Conservation (phyloP, 2,797 vertebrate genomes). For the Macropodus opercularis region DNA sequence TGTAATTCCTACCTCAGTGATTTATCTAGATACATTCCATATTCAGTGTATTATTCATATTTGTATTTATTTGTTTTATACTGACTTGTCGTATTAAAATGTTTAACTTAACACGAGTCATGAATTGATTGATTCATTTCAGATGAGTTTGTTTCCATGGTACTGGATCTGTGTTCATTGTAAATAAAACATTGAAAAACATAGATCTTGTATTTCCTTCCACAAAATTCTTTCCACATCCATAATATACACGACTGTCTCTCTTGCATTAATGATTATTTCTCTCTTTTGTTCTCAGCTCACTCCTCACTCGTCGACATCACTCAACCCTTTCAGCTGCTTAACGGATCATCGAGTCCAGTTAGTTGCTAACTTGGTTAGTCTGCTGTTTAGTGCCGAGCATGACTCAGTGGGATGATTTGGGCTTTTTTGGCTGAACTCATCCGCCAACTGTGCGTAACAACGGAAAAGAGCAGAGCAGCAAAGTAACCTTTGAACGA, state of each 20-base stretch:
- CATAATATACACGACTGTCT: neutral
- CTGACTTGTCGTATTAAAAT: slow-evolving; percentile 15
- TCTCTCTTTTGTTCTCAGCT: neutral
- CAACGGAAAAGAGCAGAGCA: neutral
- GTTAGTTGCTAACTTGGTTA: neutral
- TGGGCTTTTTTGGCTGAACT: neutral
- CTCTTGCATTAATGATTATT: neutral
- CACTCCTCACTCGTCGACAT: too few relatives aligned
- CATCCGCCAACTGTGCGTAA: neutral
- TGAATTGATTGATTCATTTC: slow-evolving; percentile 26
- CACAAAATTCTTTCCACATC: neutral
- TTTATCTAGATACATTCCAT: slow-evolving; percentile 42
- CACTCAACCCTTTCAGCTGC: too few relatives aligned
- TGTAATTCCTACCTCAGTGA: slow-evolving; percentile 64
- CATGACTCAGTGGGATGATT: neutral
- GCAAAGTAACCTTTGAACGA: slow-evolving; percentile 3
- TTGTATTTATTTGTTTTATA: slow-evolving; percentile 54
- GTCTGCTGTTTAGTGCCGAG: neutral
- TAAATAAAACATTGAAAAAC: slow-evolving; percentile 42
- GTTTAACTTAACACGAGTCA: slow-evolving; percentile 35
- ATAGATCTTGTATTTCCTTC: neutral
- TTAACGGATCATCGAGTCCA: neutral
- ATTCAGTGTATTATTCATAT: slow-evolving; percentile 17
- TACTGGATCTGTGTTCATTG: slow-evolving; percentile 32
- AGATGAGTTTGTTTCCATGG: slow-evolving; percentile 20